Evolutionary conservation across 2,797 vertebrate species (phyloP).

Genomic region (Streptopelia turtur): DNA sequence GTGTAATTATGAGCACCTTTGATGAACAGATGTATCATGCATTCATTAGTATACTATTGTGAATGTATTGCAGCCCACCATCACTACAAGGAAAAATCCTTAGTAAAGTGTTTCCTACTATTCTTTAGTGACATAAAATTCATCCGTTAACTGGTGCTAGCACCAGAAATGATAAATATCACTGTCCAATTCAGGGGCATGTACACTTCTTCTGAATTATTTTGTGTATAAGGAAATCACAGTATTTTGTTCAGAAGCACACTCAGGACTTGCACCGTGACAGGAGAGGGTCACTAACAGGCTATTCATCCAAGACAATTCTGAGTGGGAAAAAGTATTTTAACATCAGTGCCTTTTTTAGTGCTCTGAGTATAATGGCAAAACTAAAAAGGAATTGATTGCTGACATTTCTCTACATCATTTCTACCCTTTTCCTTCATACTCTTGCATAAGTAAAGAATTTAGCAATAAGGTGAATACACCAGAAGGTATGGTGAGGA

Average conservation of each 20-base stretch:
- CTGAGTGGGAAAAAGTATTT: neutral
- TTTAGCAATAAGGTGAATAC: neutral
- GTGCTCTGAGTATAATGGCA: neutral
- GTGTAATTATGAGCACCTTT: neutral
- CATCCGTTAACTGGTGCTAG: neutral
- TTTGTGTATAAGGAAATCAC: neutral
- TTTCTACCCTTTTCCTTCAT: neutral
- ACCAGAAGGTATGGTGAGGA: neutral
- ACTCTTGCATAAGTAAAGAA: neutral
- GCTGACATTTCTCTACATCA: neutral
- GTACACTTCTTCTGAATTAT: neutral
- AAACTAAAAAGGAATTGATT: neutral
- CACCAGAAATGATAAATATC: neutral
- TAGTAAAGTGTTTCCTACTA: neutral
- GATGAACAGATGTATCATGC: neutral
- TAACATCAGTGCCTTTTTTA: neutral
- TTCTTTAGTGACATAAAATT: neutral
- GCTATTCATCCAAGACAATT: neutral
- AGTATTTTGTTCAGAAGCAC: neutral
- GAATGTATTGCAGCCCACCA: neutral
- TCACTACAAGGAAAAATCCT: neutral
- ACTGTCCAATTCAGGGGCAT: neutral
- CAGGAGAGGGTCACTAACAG: neutral
- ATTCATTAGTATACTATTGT: neutral
- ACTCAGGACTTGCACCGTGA: neutral